These are phyloP conservation scores for Drosophila athabasca DNA, from an alignment of 1,140 invertebrate genomes.

Conservation along the genomic window DNA sequence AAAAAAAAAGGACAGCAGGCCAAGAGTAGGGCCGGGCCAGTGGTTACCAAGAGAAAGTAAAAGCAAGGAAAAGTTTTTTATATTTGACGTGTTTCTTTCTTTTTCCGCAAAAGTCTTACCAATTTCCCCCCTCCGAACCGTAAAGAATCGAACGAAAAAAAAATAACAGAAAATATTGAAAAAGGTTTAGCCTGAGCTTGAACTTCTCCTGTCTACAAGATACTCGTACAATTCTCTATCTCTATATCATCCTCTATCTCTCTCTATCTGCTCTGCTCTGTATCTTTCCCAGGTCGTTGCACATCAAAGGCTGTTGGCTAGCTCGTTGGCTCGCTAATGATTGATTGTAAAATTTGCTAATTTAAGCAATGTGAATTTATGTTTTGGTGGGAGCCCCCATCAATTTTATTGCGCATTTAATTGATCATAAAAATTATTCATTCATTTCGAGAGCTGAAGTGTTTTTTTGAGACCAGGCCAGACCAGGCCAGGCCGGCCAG, in stretches of 20 bases:
- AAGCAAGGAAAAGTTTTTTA: slow-evolving; percentile 77
- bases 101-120: slow-evolving; percentile 26
- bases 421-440: slow-evolving; percentile 81
- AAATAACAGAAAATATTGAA: slow-evolving; percentile 63
- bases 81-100: slow-evolving; percentile 73
- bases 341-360: slow-evolving; percentile 80
- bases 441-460: slow-evolving; percentile 60
- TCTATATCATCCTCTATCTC: slow-evolving; percentile 3
- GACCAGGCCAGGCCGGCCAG: slow-evolving; percentile 23
- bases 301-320: slow-evolving; percentile 61
- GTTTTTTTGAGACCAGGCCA: slow-evolving; percentile 5
- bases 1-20: slow-evolving; percentile 22
- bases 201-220: slow-evolving; percentile 36
- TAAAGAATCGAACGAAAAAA: slow-evolving; percentile 49
- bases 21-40: slow-evolving; percentile 24
- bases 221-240: slow-evolving; percentile 17
- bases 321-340: slow-evolving; percentile 59
- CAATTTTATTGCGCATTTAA: slow-evolving; percentile 80
- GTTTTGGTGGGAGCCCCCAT: slow-evolving; percentile 59
- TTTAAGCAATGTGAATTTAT: slow-evolving; percentile 79
- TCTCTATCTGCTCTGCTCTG: too few relatives aligned
- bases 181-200: slow-evolving; percentile 71
- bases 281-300: slow-evolving; percentile 10
- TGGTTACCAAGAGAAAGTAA: slow-evolving; percentile 65
- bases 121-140: slow-evolving; percentile 18